These are phyloP conservation scores for Bombus pascuorum DNA, from an alignment of 1,140 invertebrate genomes.

Conservation along the genomic window DNA sequence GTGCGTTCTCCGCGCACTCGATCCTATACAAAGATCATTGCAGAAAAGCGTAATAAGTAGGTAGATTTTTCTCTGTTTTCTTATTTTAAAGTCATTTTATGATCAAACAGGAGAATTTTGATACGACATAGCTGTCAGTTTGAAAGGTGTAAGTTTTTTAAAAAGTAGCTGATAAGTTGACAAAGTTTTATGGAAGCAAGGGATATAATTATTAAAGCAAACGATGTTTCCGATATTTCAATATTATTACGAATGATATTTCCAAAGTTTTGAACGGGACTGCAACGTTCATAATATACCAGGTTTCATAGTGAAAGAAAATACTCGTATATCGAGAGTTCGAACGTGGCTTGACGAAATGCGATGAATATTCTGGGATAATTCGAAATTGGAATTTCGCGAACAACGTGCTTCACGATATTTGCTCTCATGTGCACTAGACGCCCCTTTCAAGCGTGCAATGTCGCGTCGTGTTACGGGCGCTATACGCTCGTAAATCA, in stretches of 20 bases:
- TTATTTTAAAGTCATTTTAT: not conserved
- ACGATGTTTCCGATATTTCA: not conserved
- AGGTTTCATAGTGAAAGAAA: slow-evolving; percentile 47
- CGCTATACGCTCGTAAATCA: not conserved
- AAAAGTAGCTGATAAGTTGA: not conserved
- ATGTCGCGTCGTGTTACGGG: not conserved
- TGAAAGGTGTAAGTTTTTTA: not conserved
- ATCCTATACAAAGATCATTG: no score
- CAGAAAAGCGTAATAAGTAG: no score
- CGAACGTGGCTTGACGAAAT: slow-evolving; percentile 2
- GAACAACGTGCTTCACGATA: not conserved
- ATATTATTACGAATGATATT: no score
- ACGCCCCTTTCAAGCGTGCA: not conserved
- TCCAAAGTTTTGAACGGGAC: not conserved
- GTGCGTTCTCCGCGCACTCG: no score
- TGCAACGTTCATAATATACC: not conserved
- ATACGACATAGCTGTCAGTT: not conserved
- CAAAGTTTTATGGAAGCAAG: not conserved
- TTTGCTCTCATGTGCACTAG: not conserved
- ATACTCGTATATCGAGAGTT: not conserved
- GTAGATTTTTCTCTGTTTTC: no score
- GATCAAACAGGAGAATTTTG: not conserved
- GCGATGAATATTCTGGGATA: slow-evolving; percentile 14
- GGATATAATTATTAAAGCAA: no score
- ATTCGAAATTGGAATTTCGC: slow-evolving; percentile 26